phyloP scores from a whole-genome alignment of 1,140 invertebrate genomes.

The Formica exsecta region DNA sequence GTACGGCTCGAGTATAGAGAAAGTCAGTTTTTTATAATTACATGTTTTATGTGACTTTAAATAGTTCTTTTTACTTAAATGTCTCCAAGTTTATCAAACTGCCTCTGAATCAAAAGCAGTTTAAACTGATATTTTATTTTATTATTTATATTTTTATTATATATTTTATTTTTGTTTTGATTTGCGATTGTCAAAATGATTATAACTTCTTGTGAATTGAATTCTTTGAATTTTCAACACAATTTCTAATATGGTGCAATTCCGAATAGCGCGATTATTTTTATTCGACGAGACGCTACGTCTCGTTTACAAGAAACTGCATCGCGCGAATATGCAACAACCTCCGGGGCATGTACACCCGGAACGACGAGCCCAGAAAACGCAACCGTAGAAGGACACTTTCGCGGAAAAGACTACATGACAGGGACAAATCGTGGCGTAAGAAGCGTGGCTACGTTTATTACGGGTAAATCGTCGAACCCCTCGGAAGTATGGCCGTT shows the following conservation, averaged over 20 bases:
- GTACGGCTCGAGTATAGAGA: constrained; percentile 18
- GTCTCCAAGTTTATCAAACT: neutral
- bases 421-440: constrained; percentile 47
- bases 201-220: neutral
- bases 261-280: neutral
- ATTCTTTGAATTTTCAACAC: neutral
- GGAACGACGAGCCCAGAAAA: neutral
- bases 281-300: neutral
- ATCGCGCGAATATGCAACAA: neutral
- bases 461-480: constrained; percentile 77
- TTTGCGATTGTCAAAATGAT: neutral
- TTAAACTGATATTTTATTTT: neutral
- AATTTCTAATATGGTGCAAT: neutral
- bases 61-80: neutral
- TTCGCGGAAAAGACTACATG: constrained; percentile 65
- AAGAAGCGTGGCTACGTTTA: constrained; percentile 75
- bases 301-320: neutral
- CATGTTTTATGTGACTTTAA: constrained; percentile 7
- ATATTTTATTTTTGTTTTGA: too few species aligned
- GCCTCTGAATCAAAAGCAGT: neutral
- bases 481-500: constrained; percentile 76
- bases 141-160: too few species aligned
- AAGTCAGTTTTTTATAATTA: constrained; percentile 47
- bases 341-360: neutral
- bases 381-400: constrained; percentile 33